These are phyloP conservation scores for Crax fasciolata DNA, from an alignment of 2,797 vertebrate species.

Conservation along the genomic window DNA sequence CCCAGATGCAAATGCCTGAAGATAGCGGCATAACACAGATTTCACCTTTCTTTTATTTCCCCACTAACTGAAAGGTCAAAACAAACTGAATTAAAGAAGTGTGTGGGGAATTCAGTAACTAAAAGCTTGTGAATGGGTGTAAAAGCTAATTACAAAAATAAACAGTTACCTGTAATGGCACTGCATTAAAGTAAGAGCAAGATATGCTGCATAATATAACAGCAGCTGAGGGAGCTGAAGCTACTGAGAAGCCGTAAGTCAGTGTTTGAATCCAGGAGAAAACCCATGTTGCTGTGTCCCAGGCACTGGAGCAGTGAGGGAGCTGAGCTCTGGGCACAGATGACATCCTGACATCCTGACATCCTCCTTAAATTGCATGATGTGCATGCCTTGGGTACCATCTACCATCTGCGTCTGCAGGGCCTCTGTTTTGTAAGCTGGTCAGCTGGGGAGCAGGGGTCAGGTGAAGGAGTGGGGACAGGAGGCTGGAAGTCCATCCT, in stretches of 20 bases:
- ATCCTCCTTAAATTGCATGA: not conserved
- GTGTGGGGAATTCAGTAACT: constrained; percentile 24
- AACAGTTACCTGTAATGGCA: constrained; percentile 34
- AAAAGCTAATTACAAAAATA: constrained; percentile 46
- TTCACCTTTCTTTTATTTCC: constrained; percentile 10
- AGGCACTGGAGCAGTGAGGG: not conserved
- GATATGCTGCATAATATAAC: not conserved
- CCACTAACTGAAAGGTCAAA: not conserved
- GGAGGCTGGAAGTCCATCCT: not conserved
- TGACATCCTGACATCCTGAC: not conserved
- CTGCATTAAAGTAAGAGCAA: not conserved
- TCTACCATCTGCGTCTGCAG: fast-evolving
- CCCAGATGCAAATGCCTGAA: not conserved
- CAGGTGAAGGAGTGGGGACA: not conserved
- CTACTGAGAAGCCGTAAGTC: not conserved
- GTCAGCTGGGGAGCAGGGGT: not conserved
- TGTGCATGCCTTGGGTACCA: not conserved
- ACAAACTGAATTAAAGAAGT: constrained; percentile 39
- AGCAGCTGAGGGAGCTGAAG: not conserved
- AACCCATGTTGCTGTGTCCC: not conserved
- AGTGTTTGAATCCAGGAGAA: not conserved
- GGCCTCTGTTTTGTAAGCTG: not conserved
- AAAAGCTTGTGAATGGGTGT: constrained; percentile 9
- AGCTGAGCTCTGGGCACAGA: not conserved
- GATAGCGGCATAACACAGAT: not conserved